phyloP scores from a whole-genome alignment of 2,797 vertebrate species.

The Mallotus villosus region DNA sequence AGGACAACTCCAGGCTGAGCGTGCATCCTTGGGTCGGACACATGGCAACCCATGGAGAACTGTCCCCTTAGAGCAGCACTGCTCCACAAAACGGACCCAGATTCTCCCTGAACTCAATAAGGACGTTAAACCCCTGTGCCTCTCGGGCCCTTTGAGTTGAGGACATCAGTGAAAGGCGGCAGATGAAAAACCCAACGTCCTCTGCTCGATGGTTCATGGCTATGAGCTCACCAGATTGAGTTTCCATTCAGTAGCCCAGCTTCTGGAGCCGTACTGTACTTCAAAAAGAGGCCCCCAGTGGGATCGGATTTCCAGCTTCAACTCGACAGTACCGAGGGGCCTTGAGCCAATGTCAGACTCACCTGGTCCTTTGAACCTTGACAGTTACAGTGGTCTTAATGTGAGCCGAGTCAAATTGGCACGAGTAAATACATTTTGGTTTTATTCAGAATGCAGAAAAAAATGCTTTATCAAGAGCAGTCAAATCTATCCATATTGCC shows the following conservation, averaged over 20 bases:
- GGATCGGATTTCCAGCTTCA: conserved; percentile 1
- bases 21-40: conserved; percentile 26
- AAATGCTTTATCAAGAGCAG: neutral
- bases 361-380: conserved; percentile 5
- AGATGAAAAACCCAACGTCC: conserved; percentile 4
- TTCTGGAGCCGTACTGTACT: neutral
- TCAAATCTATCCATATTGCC: no score
- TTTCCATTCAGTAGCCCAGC: neutral
- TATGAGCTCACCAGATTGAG: conserved; percentile 11
- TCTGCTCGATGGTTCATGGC: neutral
- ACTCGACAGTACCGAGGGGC: neutral
- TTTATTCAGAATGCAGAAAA: neutral
- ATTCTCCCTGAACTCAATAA: conserved; percentile 30
- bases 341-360: neutral
- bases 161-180: neutral
- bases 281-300: conserved; percentile 1
- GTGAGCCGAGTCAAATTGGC: neutral
- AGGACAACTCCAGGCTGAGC: conserved; percentile 16
- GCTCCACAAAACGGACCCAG: conserved; percentile 24
- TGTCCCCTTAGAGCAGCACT: conserved; percentile 33
- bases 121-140: neutral
- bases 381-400: neutral
- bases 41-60: conserved; percentile 27
- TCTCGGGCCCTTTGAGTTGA: neutral
- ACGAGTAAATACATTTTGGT: neutral